These are phyloP conservation scores for Caenorhabditis zanzibari DNA, from an alignment of 2,888 invertebrate genomes.

Conservation along the genomic window DNA sequence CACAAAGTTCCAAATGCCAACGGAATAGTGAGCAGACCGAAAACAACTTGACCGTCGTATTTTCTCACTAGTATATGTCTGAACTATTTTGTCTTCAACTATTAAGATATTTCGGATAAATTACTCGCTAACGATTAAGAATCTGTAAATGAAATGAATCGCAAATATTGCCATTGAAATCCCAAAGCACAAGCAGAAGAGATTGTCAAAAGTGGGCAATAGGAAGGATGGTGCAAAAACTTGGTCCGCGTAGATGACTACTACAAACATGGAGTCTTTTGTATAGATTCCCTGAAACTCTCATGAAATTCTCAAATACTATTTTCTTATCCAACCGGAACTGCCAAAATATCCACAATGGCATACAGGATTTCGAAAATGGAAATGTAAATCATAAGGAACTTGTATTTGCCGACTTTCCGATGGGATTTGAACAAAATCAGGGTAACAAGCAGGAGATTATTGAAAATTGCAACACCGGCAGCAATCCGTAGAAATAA, in stretches of 20 bases:
- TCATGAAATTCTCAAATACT: background rate
- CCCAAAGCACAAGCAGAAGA: slow-evolving; percentile 18
- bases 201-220: background rate
- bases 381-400: slow-evolving; percentile 39
- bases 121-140: slow-evolving; percentile 22
- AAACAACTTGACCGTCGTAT: background rate
- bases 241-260: slow-evolving; percentile 15
- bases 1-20: slow-evolving; percentile 24
- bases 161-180: slow-evolving; percentile 37
- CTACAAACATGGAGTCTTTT: slow-evolving; percentile 1
- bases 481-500: slow-evolving; percentile 13
- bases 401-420: slow-evolving; percentile 26
- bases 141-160: slow-evolving; percentile 39
- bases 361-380: slow-evolving; percentile 22
- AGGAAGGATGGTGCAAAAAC: background rate
- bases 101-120: background rate
- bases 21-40: slow-evolving; percentile 4
- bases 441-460: slow-evolving; percentile 1
- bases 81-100: background rate
- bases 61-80: slow-evolving; percentile 2
- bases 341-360: slow-evolving; percentile 8
- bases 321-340: background rate
- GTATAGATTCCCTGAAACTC: slow-evolving; percentile 39
- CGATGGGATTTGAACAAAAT: slow-evolving; percentile 34
- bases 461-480: slow-evolving; percentile 29